Base-by-base conservation (phyloP, 2,113 vertebrate genomes). In the Toxotes jaculatrix region DNA sequence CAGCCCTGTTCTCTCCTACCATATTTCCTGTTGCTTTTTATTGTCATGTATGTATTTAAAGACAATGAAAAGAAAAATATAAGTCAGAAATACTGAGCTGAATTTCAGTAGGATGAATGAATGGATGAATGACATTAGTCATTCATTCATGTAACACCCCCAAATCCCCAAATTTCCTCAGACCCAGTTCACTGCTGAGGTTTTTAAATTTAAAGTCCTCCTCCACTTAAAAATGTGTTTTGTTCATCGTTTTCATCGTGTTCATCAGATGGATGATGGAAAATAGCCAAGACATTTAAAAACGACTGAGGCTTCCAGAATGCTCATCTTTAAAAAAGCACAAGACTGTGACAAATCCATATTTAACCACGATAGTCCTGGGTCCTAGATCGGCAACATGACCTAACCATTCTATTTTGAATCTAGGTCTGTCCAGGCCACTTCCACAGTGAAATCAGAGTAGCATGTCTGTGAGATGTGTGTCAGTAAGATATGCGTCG, bases 401-500 rank as follows among this genome's bases (percentile, higher is more conserved):
- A 89, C 76, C 53, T 36, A 49, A 77, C 19, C 8, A 0, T 71
- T 86, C 86, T 89, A 86, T 87, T 89, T 86, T 62, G 17, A 66
- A 78, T 70, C 49, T 19, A 38, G 63, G 60, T 83, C 74, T 76
- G 51, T 79, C 55, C 76, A 36, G 82, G 49, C 74, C 31, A 74
- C 86, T 83, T 90, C 84, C 84, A 85, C 69, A 36, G 79, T 92
- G 93, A 90, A 93, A 93, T 80, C 76, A 87, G 91, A 92, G 90
- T 49, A 79, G 85, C 77, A 78, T 64, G 83, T 88, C 80, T 82
- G 80, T 59, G 85, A 87, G 87, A 86, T 57, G 89, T 84, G 86
- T 90, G 87, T 92, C 85, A 89, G 80, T 70, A 43, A 89, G 89
- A 47, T 84, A 91, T 91, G 87, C 32, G 62, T 78, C 59, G 6